phyloP scores from a whole-genome alignment of 2,113 vertebrate genomes.

The Camelus bactrianus region DNA sequence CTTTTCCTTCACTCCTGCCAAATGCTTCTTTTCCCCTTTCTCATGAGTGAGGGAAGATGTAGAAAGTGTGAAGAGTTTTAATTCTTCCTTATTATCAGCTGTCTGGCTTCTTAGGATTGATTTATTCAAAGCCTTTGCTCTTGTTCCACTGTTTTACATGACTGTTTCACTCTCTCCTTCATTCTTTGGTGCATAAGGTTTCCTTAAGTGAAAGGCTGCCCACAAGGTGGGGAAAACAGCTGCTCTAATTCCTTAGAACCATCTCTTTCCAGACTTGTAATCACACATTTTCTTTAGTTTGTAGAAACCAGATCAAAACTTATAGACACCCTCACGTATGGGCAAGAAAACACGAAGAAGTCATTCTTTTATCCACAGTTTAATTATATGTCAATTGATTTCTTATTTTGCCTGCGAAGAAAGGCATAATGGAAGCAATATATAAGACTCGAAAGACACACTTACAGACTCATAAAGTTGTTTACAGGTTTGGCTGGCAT shows the following conservation, averaged over 20 bases:
- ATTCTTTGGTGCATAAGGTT: neutral
- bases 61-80: neutral
- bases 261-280: neutral
- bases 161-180: neutral
- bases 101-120: neutral
- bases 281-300: neutral
- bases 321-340: neutral
- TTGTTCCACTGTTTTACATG: neutral
- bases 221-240: neutral
- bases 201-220: neutral
- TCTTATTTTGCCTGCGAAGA: slow-evolving; percentile 67
- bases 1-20: neutral
- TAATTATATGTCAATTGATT: neutral
- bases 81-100: neutral
- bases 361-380: slow-evolving; percentile 27
- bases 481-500: slow-evolving; percentile 96
- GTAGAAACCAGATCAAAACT: slow-evolving; percentile 33
- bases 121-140: neutral
- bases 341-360: slow-evolving; percentile 11
- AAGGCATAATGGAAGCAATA: slow-evolving; percentile 4
- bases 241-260: neutral
- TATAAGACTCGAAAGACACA: slow-evolving; percentile 72
- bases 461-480: slow-evolving; percentile 96
- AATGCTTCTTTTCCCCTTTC: neutral
- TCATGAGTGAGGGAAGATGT: neutral